Evolutionary conservation across 2,888 invertebrate species (phyloP), one percentile per base, ranked within the genome.

Genomic region (Orthosia gracilis): DNA sequence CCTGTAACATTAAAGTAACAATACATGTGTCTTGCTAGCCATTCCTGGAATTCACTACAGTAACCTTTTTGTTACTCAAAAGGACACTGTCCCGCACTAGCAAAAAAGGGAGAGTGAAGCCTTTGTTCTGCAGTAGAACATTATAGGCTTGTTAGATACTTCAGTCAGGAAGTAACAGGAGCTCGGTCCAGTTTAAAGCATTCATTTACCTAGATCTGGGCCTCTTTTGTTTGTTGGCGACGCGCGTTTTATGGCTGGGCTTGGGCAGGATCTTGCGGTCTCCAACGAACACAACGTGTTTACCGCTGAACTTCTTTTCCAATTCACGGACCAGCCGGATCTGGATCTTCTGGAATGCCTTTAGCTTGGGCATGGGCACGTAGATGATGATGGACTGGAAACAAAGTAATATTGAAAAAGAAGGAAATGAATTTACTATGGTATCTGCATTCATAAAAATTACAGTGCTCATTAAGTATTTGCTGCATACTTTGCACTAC

Each of bases 231-330:
- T 98, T 98, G 94, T 97, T 97, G 82, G 97, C 97, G 72, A 97
- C 97, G 84, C 98, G 98, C 0, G 99, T 99, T 96, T 99, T 99
- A 92, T 99, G 98, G 82, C 99, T 99, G 70, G 99, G 99, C 94
- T 99, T 99, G 83, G 99, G 99, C 87, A 99, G 97, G 93, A 99
- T 99, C 94, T 99, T 99, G 91, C 99, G 98, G 97, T 99, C 98
- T 58, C 99, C 99, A 91, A 99, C 98, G 93, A 99, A 99, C 86
- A 99, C 99, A 17, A 99, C 99, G 94, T 99, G 99, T 94, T 99
- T 99, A 83, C 99, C 99, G 90, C 99, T 99, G 97, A 99, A 99
- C 94, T 99, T 99, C 98, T 99, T 99, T 95, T 99, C 99, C 92
- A 99, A 96, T 94, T 99, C 99, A 89, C 99, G 98, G 62, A 99